Percentiles rank a stretch among this genome's conserved stretches.
phyloP scores from a whole-genome alignment of 2,113 vertebrate genomes.

The Cololabis saira region DNA sequence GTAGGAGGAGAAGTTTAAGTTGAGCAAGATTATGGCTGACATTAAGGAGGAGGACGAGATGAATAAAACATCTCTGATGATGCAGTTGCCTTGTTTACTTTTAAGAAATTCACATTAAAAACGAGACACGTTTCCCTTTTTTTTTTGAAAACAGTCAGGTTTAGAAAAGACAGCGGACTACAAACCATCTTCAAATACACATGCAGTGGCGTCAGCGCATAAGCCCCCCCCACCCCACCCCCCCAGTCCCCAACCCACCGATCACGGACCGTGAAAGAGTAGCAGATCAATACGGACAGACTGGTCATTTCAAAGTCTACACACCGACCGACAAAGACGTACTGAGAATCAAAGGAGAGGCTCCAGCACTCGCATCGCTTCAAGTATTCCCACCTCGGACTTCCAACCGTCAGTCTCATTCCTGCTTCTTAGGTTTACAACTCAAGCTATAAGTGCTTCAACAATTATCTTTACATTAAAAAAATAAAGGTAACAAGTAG shows the following conservation, averaged over 20 bases:
- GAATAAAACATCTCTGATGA: conserved; percentile 52
- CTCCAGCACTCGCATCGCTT: conserved; percentile 43
- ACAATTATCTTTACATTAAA: conserved; percentile 77
- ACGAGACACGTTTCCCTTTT: conserved; percentile 70
- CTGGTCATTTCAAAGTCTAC: conserved; percentile 42
- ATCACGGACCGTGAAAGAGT: conserved; percentile 19
- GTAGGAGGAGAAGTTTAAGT: conserved; percentile 66
- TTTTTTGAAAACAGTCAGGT: conserved; percentile 61
- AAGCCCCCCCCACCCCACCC: too few species aligned
- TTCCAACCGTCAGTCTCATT: conserved; percentile 50
- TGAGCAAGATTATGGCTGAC: conserved; percentile 41
- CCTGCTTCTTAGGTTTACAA: conserved; percentile 80
- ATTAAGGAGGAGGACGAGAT: conserved; percentile 40
- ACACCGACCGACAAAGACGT: conserved; percentile 55
- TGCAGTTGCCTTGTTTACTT: conserved; percentile 36
- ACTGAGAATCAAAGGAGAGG: conserved; percentile 46
- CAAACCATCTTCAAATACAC: conserved; percentile 59
- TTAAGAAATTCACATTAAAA: conserved; percentile 76
- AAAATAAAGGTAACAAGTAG: conserved; percentile 79
- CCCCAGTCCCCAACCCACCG: neutral
- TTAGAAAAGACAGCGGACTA: conserved; percentile 63
- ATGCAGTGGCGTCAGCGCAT: conserved; percentile 58
- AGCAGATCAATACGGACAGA: conserved; percentile 46
- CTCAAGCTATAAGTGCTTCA: conserved; percentile 81
- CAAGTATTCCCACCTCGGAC: conserved; percentile 69